Percentiles rank a stretch among this genome's conserved stretches.
phyloP scores from a whole-genome alignment of 1,140 invertebrate genomes.

The Dendroctonus valens region DNA sequence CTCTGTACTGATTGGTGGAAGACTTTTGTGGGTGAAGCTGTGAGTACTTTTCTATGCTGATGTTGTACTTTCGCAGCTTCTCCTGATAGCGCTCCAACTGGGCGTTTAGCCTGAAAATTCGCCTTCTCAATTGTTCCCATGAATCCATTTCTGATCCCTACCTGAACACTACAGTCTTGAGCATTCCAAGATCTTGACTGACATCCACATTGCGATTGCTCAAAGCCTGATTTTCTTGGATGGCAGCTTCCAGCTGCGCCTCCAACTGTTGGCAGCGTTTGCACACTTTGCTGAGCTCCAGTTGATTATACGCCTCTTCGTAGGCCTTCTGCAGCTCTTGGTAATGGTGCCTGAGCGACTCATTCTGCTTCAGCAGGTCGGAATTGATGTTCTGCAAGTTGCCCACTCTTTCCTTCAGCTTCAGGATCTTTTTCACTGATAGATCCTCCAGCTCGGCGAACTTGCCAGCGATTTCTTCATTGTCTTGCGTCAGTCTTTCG shows the following conservation, averaged over 20 bases:
- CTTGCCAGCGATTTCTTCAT: constrained; percentile 44
- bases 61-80: constrained; percentile 52
- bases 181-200: constrained; percentile 60
- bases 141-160: constrained; percentile 34
- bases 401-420: constrained; percentile 46
- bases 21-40: constrained; percentile 14
- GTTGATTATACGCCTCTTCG: constrained; percentile 34
- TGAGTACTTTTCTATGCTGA: constrained; percentile 35
- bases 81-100: constrained; percentile 68
- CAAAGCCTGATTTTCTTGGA: constrained; percentile 50
- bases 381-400: constrained; percentile 38
- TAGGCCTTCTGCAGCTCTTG: constrained; percentile 38
- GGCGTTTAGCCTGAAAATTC: constrained; percentile 57
- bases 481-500: constrained; percentile 48
- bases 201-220: constrained; percentile 56
- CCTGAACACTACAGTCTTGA: constrained; percentile 67
- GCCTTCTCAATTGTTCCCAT: neutral
- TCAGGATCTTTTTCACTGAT: constrained; percentile 44
- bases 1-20: constrained; percentile 35
- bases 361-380: constrained; percentile 41
- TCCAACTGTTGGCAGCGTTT: constrained; percentile 50
- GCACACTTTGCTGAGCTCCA: constrained; percentile 43
- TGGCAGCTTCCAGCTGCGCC: constrained; percentile 50
- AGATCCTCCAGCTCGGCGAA: constrained; percentile 47
- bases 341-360: constrained; percentile 37